Evolutionary conservation across 2,113 vertebrate species (phyloP), one percentile per base, ranked within the genome.

Genomic region (Takifugu bimaculatus): DNA sequence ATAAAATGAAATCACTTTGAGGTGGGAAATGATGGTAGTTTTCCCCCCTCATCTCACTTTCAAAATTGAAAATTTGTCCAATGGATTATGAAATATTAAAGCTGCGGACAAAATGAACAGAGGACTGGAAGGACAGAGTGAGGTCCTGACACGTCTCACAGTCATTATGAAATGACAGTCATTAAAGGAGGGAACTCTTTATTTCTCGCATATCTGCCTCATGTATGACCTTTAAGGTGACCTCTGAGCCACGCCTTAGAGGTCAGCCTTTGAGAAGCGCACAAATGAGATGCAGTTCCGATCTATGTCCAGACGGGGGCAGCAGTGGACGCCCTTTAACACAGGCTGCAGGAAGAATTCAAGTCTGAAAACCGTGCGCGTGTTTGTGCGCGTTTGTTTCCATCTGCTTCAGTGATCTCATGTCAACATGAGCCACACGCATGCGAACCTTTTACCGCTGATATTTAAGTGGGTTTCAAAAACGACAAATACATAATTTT

Each of bases 261-360:
- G 35, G 35, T 39, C 35, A 39, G 35, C 32, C 35, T 6, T 10
- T 6, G 7, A 39, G 7, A 39, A 11, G 9, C 5, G 13, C 9
- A 39, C 13, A 26, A 61, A 20, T 12, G 2, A 1, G 20, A 1
- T 76, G 84, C n/a, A 72, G 66, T 74, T 75, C 26, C 29, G 5
- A 1, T 2, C 1, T 7, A 49, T 6, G 55, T 25, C 83, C 89
- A 86, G 76, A 61, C 50, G 73, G 84, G 44, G 85, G 88, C 80
- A 84, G 78, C 64, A 76, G 32, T 49, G 80, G 44, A 44, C 64
- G 28, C 4, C 28, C 58, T 60, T 57, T 61, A 45, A 42, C 26
- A 20, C 26, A 12, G 14, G 20, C 32, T 39, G 14, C 13, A 50
- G 27, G 15, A 29, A 55, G 42, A 35, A 5, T 13, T 29, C 3